These are phyloP conservation scores for Vulpes vulpes DNA, from an alignment of 2,113 vertebrate species.

Conservation along the genomic window DNA sequence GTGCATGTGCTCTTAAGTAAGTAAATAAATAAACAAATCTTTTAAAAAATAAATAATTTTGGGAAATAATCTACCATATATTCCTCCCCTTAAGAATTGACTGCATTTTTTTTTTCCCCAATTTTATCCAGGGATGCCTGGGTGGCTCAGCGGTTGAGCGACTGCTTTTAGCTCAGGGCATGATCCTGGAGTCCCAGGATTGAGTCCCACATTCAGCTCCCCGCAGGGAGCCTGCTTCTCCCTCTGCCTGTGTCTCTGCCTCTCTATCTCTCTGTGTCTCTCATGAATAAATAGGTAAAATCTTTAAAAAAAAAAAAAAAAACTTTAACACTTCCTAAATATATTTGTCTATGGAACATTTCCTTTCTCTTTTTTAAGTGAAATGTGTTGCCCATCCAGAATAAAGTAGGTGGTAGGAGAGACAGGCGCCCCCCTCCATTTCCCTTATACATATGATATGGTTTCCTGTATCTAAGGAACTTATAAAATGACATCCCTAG, in stretches of 20 bases:
- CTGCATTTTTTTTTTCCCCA: background rate
- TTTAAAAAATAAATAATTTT: background rate
- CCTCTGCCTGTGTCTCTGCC: too few species aligned
- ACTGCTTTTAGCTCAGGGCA: too few species aligned
- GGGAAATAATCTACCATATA: background rate
- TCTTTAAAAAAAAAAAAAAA: too few species aligned
- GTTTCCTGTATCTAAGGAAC: background rate
- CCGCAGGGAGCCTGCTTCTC: too few species aligned
- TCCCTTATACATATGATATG: background rate
- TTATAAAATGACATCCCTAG: background rate
- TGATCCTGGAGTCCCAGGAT: too few species aligned
- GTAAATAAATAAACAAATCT: too few species aligned
- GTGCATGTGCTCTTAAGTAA: too few species aligned
- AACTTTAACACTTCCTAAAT: background rate
- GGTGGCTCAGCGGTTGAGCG: too few species aligned
- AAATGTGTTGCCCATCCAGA: background rate
- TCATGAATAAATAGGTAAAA: too few species aligned
- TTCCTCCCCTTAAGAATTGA: background rate
- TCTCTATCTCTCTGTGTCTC: too few species aligned
- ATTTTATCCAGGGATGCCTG: too few species aligned
- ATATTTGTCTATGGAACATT: background rate
- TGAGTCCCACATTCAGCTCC: too few species aligned
- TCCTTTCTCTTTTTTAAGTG: background rate
- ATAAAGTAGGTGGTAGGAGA: background rate
- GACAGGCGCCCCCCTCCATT: background rate